Evolutionary conservation across 53 echinoderm and acorn worm species (phyloP).

Genomic region (Temnopleurus reevesii): DNA sequence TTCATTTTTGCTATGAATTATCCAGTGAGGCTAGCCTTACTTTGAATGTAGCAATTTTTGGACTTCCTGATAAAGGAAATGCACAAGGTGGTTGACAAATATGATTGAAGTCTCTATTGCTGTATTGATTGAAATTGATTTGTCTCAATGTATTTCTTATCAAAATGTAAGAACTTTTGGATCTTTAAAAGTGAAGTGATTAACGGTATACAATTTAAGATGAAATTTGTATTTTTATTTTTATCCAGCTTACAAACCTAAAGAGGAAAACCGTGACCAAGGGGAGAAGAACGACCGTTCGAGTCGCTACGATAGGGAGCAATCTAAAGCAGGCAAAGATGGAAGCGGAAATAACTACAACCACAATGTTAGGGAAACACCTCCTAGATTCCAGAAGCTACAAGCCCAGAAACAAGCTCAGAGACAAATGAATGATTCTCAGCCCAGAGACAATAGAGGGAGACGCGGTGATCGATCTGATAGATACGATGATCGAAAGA

Average conservation of each 20-base stretch:
- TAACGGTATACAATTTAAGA: too few species aligned
- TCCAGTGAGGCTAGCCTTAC: too few species aligned
- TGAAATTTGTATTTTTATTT: too few species aligned
- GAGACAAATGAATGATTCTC: conserved; percentile 25
- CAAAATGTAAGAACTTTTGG: too few species aligned
- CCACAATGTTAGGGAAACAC: conserved; percentile 47
- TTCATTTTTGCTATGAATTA: too few species aligned
- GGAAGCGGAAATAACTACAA: conserved; percentile 1
- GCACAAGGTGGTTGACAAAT: too few species aligned
- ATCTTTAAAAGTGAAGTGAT: too few species aligned
- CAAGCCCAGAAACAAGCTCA: conserved; percentile 55
- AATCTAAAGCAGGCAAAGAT: conserved; percentile 67
- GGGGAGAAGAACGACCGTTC: conserved; percentile 30
- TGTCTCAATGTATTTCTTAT: too few species aligned
- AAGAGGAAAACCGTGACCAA: conserved; percentile 22
- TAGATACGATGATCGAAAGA: conserved; percentile 1
- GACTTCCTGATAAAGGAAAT: too few species aligned
- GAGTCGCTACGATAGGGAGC: conserved; percentile 75
- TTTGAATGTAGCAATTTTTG: too few species aligned
- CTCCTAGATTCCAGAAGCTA: conserved; percentile 59
- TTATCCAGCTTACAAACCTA: conserved; percentile 32
- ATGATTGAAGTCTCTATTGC: too few species aligned
- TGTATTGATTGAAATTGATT: too few species aligned
- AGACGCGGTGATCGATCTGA: conserved; percentile 13
- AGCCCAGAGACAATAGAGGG: conserved; percentile 29